These are phyloP conservation scores for Squalus acanthias DNA, from an alignment of 2,797 vertebrate genomes.

Conservation along the genomic window DNA sequence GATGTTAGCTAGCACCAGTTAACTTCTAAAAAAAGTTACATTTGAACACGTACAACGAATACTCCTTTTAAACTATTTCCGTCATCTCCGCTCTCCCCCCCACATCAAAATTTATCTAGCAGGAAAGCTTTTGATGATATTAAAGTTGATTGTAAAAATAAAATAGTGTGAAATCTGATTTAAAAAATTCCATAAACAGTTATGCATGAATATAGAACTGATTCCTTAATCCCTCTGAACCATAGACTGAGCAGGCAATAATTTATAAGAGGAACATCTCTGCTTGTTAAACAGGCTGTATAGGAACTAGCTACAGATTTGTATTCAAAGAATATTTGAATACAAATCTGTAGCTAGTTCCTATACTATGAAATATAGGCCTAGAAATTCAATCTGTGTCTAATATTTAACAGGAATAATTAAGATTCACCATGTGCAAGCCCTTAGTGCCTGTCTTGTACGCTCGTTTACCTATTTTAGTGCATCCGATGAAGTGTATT, in stretches of 20 bases:
- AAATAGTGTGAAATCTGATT: not conserved
- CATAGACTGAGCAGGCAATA: not conserved
- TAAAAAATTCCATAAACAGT: constrained; percentile 1
- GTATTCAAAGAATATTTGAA: not conserved
- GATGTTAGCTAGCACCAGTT: not conserved
- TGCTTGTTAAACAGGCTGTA: not conserved
- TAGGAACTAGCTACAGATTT: too few relatives aligned
- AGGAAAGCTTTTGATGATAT: not conserved
- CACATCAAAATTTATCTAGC: not conserved
- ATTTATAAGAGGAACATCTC: not conserved
- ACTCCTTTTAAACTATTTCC: not conserved
- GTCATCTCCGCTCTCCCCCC: too few relatives aligned
- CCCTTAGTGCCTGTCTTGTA: not conserved
- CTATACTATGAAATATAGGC: not conserved
- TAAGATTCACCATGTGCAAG: not conserved
- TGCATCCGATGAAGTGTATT: not conserved
- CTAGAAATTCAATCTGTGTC: not conserved
- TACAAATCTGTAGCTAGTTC: not conserved
- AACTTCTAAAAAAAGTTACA: not conserved
- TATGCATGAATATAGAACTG: not conserved
- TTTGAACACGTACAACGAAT: not conserved
- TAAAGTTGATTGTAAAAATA: constrained; percentile 15
- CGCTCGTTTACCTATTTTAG: not conserved
- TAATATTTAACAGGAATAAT: not conserved
- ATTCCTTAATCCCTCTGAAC: not conserved